Percentiles rank a stretch among this genome's conserved stretches.
Evolutionary conservation across 2,113 vertebrate species (phyloP).

Genomic region (Diphyllodes magnificus): DNA sequence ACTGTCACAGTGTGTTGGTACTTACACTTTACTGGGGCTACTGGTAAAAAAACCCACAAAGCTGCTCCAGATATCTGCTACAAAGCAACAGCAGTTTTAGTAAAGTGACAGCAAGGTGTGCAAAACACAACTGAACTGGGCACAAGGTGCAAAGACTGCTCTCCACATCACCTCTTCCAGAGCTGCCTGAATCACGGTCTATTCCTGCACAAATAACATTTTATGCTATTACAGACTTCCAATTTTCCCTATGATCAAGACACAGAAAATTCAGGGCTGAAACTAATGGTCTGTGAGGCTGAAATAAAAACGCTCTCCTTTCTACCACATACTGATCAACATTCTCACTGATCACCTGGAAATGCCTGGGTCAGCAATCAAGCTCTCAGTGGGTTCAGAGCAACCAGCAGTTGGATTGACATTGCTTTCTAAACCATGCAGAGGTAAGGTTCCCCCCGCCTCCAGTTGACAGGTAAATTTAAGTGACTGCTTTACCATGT

Average conservation of each 20-base stretch:
- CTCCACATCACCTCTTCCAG: not conserved
- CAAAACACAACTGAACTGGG: not conserved
- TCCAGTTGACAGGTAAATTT: conserved; percentile 14
- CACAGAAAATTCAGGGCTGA: not conserved
- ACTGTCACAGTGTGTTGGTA: not conserved
- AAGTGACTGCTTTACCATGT: not conserved
- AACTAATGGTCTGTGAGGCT: not conserved
- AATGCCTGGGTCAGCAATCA: not conserved
- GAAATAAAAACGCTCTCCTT: not conserved
- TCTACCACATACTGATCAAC: not conserved
- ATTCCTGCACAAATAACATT: not conserved
- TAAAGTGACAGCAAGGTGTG: not conserved
- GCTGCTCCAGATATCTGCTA: not conserved
- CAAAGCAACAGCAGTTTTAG: not conserved
- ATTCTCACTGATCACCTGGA: not conserved
- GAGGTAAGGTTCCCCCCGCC: not conserved
- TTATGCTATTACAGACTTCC: not conserved
- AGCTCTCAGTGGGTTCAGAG: not conserved
- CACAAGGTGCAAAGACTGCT: not conserved
- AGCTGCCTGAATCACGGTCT: not conserved
- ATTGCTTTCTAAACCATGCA: not conserved
- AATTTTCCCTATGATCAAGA: not conserved
- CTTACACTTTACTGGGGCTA: not conserved
- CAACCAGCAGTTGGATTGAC: not conserved
- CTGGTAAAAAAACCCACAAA: not conserved